Evolutionary conservation across 2,888 invertebrate genomes (phyloP).

Genomic region (Plagiodera versicolora): DNA sequence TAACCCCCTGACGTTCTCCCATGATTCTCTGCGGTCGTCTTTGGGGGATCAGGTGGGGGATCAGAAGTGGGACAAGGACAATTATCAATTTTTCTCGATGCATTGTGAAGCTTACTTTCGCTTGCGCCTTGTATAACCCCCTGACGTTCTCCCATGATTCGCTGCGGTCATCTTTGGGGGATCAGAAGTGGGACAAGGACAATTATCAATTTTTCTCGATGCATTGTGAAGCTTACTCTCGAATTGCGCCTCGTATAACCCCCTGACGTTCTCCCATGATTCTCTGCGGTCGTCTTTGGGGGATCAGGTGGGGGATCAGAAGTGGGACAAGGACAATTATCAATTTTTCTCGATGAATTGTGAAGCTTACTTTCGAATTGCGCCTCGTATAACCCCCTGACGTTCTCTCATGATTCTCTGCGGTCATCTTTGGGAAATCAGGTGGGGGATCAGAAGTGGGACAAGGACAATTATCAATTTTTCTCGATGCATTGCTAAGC

Average conservation of each 20-base stretch:
- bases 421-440: slow-evolving; percentile 33
- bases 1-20: too few relatives aligned
- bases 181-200: slow-evolving; percentile 42
- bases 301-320: slow-evolving; percentile 40
- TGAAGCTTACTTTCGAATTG: too few relatives aligned
- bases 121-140: too few relatives aligned
- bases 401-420: too few relatives aligned
- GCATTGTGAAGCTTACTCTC: slow-evolving; percentile 34
- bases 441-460: slow-evolving; percentile 37
- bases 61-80: slow-evolving; percentile 43
- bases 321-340: slow-evolving; percentile 46
- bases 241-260: too few relatives aligned
- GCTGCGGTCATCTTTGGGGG: slow-evolving; percentile 20
- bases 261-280: too few relatives aligned
- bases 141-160: too few relatives aligned
- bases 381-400: too few relatives aligned
- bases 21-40: not conserved
- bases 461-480: slow-evolving; percentile 48
- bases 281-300: slow-evolving; percentile 9
- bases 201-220: slow-evolving; percentile 44
- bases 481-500: too few relatives aligned
- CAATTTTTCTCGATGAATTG: slow-evolving; percentile 41
- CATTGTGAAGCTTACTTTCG: too few relatives aligned
- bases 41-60: slow-evolving; percentile 38
- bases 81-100: slow-evolving; percentile 44